Conservation (phyloP, 2,797 vertebrate species). For the Dendrocincla fuliginosa region DNA sequence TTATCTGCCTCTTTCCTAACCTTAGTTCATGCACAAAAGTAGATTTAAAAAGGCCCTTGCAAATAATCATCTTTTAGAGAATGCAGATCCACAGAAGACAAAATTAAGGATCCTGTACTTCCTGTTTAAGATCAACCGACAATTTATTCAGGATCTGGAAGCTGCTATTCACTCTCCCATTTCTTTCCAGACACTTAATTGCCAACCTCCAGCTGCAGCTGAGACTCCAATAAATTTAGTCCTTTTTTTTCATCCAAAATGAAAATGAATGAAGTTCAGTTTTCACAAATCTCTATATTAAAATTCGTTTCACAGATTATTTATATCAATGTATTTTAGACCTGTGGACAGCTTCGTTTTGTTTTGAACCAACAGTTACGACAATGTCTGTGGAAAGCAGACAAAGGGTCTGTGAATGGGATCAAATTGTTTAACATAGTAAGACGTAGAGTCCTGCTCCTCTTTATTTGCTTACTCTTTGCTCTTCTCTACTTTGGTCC, state of each 20-base stretch:
- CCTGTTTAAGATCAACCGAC: not conserved
- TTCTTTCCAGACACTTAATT: not conserved
- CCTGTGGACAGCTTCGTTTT: not conserved
- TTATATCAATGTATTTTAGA: not conserved
- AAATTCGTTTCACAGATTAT: not conserved
- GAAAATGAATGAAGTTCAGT: not conserved
- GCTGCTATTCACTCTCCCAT: not conserved
- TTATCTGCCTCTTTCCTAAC: constrained; percentile 36
- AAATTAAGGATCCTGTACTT: not conserved
- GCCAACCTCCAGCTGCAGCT: not conserved
- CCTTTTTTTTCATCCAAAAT: not conserved
- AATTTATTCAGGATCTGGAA: not conserved
- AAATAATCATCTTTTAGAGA: not conserved
- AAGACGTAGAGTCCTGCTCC: not conserved
- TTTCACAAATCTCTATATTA: not conserved
- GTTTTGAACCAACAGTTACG: not conserved
- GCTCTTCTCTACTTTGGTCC: not conserved
- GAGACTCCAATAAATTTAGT: not conserved
- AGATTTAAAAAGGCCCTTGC: not conserved
- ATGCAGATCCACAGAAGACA: not conserved
- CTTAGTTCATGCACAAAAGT: not conserved
- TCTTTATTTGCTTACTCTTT: constrained; percentile 8
- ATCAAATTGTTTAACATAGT: not conserved
- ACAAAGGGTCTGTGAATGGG: not conserved
- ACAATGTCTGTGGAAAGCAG: not conserved